Base-by-base conservation (phyloP, 2,113 vertebrate species). In the Megaleporinus macrocephalus region DNA sequence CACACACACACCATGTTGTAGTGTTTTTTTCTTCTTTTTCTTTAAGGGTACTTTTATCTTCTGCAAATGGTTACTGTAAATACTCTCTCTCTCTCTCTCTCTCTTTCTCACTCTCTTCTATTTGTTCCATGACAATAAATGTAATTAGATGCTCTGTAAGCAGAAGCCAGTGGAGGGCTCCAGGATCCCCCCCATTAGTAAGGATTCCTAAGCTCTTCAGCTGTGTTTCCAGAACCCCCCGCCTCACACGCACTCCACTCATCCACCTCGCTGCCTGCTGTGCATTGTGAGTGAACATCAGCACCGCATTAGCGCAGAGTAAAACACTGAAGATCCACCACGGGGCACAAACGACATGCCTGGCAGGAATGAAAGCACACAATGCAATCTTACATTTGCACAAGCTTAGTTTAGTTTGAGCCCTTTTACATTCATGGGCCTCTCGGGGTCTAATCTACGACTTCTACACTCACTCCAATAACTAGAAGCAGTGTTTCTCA, bases 71-170 rank as follows among this genome's bases (percentile, higher is more conserved):
- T 26, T 29, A 44, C 11, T 41, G 47, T 53, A 29, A 44, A 5
- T 44, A 44, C 70, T 70, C 51, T 81, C 71, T 80, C 83, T 66
- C 5, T 0, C 0, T 5, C 13, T 5, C 0, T 1, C 73, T n/a
- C n/a, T n/a, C 73, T 27, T 5, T 51, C 0, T 0, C 65, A 81
- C 53, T 73, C 71, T 78, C 76, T 80, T 44, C 71, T 82, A 53
- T 76, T 79, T 72, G 36, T 72, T 76, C 61, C 44, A 62, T 87
- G 82, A 85, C 80, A 63, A 89, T 91, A 86, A 81, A 85, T 81
- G 76, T 86, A 88, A 87, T 76, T 76, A 91, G 79, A 83, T 79
- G 78, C 83, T 76, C 61, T 80, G 12, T 66, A 77, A 79, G 71
- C 57, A 62, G 80, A 70, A 85, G 83, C 68, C 4, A 2, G 76